A percentile compares a stretch with the other conserved stretches of the same genome.
These are phyloP conservation scores for Hydrolagus affinis DNA, from an alignment of 2,113 vertebrate genomes.

Conservation along the genomic window DNA sequence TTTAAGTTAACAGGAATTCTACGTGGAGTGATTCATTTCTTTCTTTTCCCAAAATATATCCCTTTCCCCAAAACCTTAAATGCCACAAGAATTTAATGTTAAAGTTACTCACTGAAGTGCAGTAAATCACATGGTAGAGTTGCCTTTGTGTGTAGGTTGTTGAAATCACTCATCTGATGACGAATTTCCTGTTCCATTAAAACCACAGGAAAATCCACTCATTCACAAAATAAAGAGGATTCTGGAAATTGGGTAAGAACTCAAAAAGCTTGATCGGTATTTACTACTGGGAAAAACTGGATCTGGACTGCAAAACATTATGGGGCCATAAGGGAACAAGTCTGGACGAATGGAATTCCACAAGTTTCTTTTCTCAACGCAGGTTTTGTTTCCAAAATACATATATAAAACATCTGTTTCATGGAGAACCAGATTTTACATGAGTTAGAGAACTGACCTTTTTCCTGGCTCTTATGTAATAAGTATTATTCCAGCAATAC, in stretches of 20 bases:
- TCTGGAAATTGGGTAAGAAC: background rate
- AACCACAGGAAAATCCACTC: conserved; percentile 21
- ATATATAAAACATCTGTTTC: conserved; percentile 23
- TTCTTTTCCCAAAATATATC: background rate
- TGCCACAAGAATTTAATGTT: background rate
- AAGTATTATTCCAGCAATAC: background rate
- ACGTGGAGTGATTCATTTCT: background rate
- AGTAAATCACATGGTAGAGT: conserved; percentile 13
- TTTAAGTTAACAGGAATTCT: background rate
- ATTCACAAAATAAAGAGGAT: conserved; percentile 20
- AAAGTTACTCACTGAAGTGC: conserved; percentile 1
- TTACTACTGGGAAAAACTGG: conserved; percentile 8
- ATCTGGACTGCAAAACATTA: background rate
- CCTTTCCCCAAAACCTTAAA: background rate
- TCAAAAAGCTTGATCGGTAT: background rate
- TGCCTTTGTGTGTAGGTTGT: background rate
- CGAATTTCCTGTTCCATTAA: conserved; percentile 31
- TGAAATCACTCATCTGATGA: background rate
- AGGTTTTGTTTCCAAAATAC: background rate
- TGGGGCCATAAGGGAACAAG: background rate
- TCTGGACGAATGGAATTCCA: conserved; percentile 10
- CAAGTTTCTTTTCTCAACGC: background rate
- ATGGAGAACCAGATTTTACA: background rate
- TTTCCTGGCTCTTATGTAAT: background rate
- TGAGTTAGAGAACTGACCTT: background rate